These are phyloP conservation scores for Apodemia mormo DNA, from an alignment of 2,888 invertebrate species.

Conservation along the genomic window DNA sequence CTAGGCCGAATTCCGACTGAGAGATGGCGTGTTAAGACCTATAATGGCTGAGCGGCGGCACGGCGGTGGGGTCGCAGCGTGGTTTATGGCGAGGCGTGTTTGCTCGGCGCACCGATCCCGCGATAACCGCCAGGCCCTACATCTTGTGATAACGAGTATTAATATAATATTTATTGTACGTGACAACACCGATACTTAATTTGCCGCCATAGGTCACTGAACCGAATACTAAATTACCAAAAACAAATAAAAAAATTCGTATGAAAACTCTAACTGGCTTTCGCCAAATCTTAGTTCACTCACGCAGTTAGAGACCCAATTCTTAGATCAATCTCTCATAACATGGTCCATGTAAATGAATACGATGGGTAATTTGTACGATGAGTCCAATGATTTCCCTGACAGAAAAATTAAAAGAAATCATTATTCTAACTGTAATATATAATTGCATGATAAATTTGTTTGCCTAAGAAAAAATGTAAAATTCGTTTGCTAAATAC, in stretches of 20 bases:
- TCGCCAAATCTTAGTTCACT: too few relatives aligned
- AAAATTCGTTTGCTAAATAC: too few relatives aligned
- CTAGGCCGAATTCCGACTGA: slow-evolving; percentile 26
- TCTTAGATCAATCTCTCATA: too few relatives aligned
- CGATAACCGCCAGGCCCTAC: slow-evolving; percentile 48
- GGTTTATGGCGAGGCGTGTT: slow-evolving; percentile 43
- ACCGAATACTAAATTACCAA: not conserved
- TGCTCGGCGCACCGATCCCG: slow-evolving; percentile 45
- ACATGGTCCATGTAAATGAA: too few relatives aligned
- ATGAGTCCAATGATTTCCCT: too few relatives aligned
- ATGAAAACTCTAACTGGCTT: too few relatives aligned
- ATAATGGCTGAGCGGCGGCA: slow-evolving; percentile 24
- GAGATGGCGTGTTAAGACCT: slow-evolving; percentile 26
- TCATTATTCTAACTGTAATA: too few relatives aligned
- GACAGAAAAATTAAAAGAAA: too few relatives aligned
- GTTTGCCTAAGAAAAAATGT: too few relatives aligned
- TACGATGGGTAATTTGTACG: too few relatives aligned
- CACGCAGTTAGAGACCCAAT: too few relatives aligned
- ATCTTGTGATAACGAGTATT: slow-evolving; percentile 47
- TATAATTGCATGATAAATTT: too few relatives aligned
- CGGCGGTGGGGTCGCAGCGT: slow-evolving; percentile 29
- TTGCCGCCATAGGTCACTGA: slow-evolving; percentile 23
- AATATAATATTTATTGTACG: slow-evolving; percentile 42
- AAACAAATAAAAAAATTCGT: not conserved
- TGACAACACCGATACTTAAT: slow-evolving; percentile 12